phyloP scores from a whole-genome alignment of 2,797 vertebrate species.

The Melanogrammus aeglefinus region DNA sequence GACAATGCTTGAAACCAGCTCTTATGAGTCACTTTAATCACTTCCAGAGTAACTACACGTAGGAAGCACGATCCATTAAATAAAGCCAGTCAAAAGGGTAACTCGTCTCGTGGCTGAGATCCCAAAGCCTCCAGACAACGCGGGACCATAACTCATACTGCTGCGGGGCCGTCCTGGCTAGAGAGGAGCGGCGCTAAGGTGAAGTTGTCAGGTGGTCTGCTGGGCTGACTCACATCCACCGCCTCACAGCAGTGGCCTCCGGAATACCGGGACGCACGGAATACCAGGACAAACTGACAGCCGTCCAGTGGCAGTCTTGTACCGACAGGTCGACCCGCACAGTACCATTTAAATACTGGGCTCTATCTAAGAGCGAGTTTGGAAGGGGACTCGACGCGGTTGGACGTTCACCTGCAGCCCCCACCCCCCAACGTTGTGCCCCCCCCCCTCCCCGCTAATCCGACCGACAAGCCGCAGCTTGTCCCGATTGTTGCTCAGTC shows the following conservation, averaged over 20 bases:
- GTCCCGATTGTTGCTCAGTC: background rate
- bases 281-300: too few relatives aligned
- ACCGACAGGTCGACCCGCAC: background rate
- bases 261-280: too few relatives aligned
- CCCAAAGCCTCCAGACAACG: background rate
- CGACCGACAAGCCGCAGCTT: background rate
- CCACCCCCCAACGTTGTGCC: too few relatives aligned
- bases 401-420: too few relatives aligned
- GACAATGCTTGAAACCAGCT: background rate
- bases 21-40: background rate
- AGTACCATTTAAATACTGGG: background rate
- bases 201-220: background rate
- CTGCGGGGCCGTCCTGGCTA: background rate
- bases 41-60: background rate
- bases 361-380: background rate
- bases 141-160: background rate
- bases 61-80: background rate
- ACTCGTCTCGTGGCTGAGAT: background rate
- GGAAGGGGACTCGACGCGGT: background rate
- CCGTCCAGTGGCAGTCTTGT: too few relatives aligned
- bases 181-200: background rate
- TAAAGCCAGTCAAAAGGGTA: background rate
- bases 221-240: background rate
- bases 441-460: background rate
- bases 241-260: too few relatives aligned